Conservation (phyloP, 2,113 vertebrate species). For the Tricholaema leucomelas region DNA sequence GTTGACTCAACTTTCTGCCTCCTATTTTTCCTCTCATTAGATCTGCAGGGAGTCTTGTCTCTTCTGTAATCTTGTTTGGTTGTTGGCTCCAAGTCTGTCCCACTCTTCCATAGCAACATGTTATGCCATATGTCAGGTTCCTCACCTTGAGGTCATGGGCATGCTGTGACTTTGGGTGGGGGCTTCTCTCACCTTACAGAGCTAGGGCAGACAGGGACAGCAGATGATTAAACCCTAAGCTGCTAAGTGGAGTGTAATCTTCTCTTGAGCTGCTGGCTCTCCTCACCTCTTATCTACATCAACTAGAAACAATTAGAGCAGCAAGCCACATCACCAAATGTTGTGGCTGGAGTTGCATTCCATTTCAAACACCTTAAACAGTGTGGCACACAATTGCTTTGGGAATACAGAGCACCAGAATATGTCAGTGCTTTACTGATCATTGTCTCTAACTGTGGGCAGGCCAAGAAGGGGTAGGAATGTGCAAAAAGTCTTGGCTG, state of each 20-base stretch:
- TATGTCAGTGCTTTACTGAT: neutral
- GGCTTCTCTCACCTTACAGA: neutral
- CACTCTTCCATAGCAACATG: fast-evolving
- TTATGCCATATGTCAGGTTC: neutral
- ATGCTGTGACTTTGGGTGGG: fast-evolving
- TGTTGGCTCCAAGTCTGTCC: neutral
- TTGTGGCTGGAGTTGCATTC: neutral
- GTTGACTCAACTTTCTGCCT: neutral
- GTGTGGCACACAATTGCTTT: neutral
- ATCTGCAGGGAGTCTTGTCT: neutral
- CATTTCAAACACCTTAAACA: neutral
- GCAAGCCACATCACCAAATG: neutral
- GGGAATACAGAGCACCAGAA: neutral
- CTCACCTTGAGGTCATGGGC: fast-evolving
- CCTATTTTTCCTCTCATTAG: neutral
- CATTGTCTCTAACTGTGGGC: neutral
- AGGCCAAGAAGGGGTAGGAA: neutral
- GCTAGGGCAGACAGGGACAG: neutral
- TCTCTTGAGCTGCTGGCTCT: neutral
- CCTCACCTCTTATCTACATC: neutral
- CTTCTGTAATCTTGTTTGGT: neutral
- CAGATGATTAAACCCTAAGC: neutral
- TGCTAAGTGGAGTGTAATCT: neutral
- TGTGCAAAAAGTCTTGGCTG: neutral
- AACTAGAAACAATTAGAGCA: neutral